A percentile compares a stretch with the other conserved stretches of the same genome.
Conservation (phyloP, 2,113 vertebrate genomes). For the Oncorhynchus clarkii region DNA sequence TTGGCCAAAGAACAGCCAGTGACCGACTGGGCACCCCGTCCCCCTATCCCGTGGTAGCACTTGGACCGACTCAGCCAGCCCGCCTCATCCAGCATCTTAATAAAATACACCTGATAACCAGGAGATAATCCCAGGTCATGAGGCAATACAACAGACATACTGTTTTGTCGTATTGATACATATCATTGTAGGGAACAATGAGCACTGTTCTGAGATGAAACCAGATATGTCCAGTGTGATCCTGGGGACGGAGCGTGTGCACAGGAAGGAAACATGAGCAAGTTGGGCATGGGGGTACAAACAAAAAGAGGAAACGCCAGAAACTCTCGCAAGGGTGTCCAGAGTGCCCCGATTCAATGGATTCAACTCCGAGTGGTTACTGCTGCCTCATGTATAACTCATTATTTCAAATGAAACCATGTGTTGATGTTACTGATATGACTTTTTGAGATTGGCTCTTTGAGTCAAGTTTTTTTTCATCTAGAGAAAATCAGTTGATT, state of each 20-base stretch:
- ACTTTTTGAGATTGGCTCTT: neutral
- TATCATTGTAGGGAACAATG: conserved; percentile 69
- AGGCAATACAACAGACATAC: conserved; percentile 62
- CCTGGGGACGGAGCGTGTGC: conserved; percentile 38
- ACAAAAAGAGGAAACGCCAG: neutral
- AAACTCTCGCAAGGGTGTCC: neutral
- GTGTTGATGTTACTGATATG: neutral
- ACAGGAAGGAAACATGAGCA: conserved; percentile 61
- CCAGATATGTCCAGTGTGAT: conserved; percentile 58
- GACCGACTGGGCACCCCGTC: conserved; percentile 29
- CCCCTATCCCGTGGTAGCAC: conserved; percentile 31
- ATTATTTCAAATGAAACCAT: conserved; percentile 19
- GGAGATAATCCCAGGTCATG: conserved; percentile 43
- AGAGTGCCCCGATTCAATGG: conserved; percentile 47
- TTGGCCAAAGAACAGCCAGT: conserved; percentile 19
- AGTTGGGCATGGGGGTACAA: conserved; percentile 6
- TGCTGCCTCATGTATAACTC: conserved; percentile 1
- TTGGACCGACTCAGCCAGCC: conserved; percentile 34
- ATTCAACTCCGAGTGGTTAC: neutral
- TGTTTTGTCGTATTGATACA: conserved; percentile 67
- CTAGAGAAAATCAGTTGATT: conserved; percentile 26
- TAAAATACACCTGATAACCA: conserved; percentile 53
- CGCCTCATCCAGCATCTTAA: conserved; percentile 51
- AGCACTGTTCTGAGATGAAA: conserved; percentile 72
- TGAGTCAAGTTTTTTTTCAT: conserved; percentile 9